Percentiles rank a stretch among this genome's conserved stretches.
These are phyloP conservation scores for Zelostemma sp. DNA, from an alignment of 1,140 invertebrate species.

Conservation along the genomic window DNA sequence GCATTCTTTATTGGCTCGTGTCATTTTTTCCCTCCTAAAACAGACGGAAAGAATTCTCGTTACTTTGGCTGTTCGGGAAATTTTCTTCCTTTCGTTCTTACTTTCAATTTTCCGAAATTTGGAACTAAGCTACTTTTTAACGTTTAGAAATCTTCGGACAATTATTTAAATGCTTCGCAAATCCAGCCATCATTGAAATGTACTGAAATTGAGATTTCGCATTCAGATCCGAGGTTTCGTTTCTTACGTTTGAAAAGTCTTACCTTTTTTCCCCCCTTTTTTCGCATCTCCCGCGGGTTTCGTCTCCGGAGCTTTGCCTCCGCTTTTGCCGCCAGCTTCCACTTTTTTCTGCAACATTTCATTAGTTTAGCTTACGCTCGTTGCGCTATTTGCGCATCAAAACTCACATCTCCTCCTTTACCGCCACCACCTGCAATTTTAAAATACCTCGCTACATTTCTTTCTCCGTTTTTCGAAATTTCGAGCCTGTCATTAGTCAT, in stretches of 20 bases:
- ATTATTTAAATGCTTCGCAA: constrained; percentile 25
- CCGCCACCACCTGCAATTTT: constrained; percentile 34
- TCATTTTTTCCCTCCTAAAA: constrained; percentile 50
- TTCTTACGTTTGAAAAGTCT: constrained; percentile 14
- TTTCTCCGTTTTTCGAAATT: neutral
- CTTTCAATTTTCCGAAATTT: constrained; percentile 3
- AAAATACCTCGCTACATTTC: constrained; percentile 1
- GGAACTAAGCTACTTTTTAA: neutral
- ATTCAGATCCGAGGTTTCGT: constrained; percentile 1
- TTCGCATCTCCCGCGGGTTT: constrained; percentile 26
- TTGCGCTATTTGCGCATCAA: constrained; percentile 3
- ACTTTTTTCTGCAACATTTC: constrained; percentile 38
- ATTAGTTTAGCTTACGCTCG: constrained; percentile 1
- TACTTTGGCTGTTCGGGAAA: neutral
- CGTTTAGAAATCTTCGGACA: neutral
- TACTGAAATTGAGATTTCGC: constrained; percentile 9
- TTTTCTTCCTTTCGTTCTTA: constrained; percentile 1
- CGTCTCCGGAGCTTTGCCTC: constrained; percentile 19
- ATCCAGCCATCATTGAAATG: constrained; percentile 32
- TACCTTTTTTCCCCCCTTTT: constrained; percentile 49
- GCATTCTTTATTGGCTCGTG: neutral
- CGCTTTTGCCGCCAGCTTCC: constrained; percentile 8
- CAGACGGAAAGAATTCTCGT: constrained; percentile 5
- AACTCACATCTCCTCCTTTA: constrained; percentile 44
- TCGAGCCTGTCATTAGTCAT: neutral